A percentile compares a stretch with the other conserved stretches of the same genome.
Conservation (phyloP, 2,888 invertebrate species). For the Mylabris sibirica region DNA sequence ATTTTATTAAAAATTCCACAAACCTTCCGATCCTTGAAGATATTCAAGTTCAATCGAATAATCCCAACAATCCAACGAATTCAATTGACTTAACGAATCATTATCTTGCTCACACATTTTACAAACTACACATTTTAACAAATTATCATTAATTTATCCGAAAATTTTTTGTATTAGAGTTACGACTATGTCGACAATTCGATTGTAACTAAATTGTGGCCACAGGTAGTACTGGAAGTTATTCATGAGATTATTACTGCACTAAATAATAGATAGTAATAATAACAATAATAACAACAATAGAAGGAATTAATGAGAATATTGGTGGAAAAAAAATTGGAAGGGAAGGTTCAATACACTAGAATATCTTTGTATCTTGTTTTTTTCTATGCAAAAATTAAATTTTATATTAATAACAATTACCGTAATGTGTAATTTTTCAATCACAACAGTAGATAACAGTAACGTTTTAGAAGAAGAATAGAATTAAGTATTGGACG, state of each 20-base stretch:
- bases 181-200: neutral
- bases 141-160: neutral
- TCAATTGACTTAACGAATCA: slow-evolving; percentile 61
- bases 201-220: slow-evolving; percentile 1
- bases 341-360: slow-evolving; percentile 9
- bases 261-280: neutral
- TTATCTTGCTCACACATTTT: slow-evolving; percentile 52
- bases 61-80: slow-evolving; percentile 84
- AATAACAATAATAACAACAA: neutral
- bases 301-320: neutral
- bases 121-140: neutral
- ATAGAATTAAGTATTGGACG: neutral
- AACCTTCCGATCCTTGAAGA: slow-evolving; percentile 79
- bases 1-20: slow-evolving; percentile 19
- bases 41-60: slow-evolving; percentile 85
- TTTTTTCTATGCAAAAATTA: no score
- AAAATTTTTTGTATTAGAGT: no score
- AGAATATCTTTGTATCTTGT: no score
- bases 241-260: neutral
- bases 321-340: neutral
- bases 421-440: neutral
- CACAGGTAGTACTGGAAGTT: neutral
- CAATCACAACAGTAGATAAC: neutral
- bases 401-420: no score
- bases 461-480: neutral